Evolutionary conservation across 2,888 invertebrate genomes (phyloP).

Genomic region (Drosophila basisetae): DNA sequence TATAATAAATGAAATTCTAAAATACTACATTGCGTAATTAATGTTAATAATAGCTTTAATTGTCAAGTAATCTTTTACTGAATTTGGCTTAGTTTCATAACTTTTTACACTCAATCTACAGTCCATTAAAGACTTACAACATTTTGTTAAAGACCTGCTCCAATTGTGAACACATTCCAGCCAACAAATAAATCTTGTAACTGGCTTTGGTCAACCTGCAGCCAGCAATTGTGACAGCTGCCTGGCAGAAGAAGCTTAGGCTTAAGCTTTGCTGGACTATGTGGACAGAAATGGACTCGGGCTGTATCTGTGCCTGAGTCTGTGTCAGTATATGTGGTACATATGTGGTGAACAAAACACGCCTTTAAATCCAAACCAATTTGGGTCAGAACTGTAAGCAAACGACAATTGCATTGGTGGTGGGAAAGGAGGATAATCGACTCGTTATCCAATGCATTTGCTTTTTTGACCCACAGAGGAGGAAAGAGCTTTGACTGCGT

Average conservation of each 20-base stretch:
- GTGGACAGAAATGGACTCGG: slow-evolving; percentile 1
- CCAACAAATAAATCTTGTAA: slow-evolving; percentile 38
- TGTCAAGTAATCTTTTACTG: not conserved
- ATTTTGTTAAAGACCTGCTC: slow-evolving; percentile 5
- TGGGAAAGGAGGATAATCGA: slow-evolving; percentile 25
- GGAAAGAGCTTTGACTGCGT: slow-evolving; percentile 56
- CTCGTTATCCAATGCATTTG: slow-evolving; percentile 43
- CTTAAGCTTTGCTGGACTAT: slow-evolving; percentile 39
- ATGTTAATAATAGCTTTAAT: not conserved
- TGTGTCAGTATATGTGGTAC: not conserved
- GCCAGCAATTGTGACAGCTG: slow-evolving; percentile 52
- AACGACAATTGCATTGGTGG: not conserved
- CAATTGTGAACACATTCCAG: slow-evolving; percentile 26
- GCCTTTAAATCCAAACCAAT: slow-evolving; percentile 62
- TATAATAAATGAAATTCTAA: not conserved
- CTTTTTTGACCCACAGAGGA: slow-evolving; percentile 63
- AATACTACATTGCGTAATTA: not conserved
- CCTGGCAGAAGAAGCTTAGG: slow-evolving; percentile 42
- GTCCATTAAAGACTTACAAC: slow-evolving; percentile 7
- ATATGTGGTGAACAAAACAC: slow-evolving; percentile 24
- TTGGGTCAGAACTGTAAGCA: slow-evolving; percentile 58
- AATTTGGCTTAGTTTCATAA: not conserved
- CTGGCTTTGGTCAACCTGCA: slow-evolving; percentile 52
- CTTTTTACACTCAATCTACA: not conserved
- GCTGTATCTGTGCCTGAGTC: not conserved